Conservation (phyloP, 2,888 invertebrate genomes). For the Pandemis corylana region DNA sequence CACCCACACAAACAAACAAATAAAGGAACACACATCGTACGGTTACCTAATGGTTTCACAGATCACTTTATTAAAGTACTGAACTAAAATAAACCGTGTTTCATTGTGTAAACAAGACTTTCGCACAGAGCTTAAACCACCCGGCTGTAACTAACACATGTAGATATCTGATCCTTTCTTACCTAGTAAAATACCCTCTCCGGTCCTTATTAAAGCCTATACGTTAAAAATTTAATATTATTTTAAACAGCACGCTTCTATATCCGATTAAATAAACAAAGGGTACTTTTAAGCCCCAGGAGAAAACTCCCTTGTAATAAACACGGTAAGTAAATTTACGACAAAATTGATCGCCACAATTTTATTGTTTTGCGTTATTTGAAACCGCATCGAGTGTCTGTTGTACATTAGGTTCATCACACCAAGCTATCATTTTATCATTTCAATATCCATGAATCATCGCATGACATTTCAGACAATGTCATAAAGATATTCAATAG, state of each 20-base stretch:
- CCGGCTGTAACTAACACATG: not conserved
- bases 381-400: conserved; percentile 3
- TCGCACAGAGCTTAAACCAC: not conserved
- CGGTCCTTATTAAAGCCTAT: not conserved
- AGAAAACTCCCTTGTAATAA: not conserved
- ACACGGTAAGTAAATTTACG: not conserved
- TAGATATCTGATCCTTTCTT: too few relatives aligned
- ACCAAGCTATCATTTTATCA: conserved; percentile 5
- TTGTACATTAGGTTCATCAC: not conserved
- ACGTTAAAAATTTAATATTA: not conserved
- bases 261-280: not conserved
- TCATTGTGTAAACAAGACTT: not conserved
- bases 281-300: not conserved
- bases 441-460: conserved; percentile 19
- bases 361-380: not conserved
- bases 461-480: conserved; percentile 16
- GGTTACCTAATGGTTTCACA: not conserved
- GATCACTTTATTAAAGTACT: not conserved
- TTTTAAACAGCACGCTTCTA: too few relatives aligned
- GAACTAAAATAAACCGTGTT: not conserved
- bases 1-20: too few relatives aligned
- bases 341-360: not conserved
- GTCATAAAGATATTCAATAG: conserved; percentile 19
- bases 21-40: too few relatives aligned
- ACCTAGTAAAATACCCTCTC: too few relatives aligned